Evolutionary conservation across 2,888 invertebrate genomes (phyloP), one percentile per base, ranked within the genome.

Genomic region (Sesamia inferens): DNA sequence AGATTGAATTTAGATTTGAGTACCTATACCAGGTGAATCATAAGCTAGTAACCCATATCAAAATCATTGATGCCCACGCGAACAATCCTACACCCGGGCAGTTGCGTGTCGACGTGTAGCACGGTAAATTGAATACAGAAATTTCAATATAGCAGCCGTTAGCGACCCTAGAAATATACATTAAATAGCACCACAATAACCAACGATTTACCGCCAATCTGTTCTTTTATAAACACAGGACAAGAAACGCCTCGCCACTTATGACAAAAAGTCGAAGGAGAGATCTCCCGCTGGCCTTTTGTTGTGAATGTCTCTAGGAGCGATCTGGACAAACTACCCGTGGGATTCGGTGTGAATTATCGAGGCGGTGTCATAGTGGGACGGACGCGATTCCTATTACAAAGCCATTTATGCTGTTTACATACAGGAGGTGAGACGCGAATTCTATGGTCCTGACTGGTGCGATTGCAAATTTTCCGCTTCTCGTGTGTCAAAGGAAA

Each of bases 191-290:
- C 91, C 92, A 96, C 95, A 96, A 95, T 95, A 93, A 92, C 91
- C 92, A 83, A 91, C 94, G 92, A 96, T 96, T 96, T 95, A 95
- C 95, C 95, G 95, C 93, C 96, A 94, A 96, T 96, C 95, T 95
- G 93, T 94, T 94, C 93, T 93, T 94, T 95, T 95, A 93, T 95
- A 91, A 89, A 90, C 87, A 82, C 87, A 91, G 90, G 90, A 92
- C 92, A 93, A 93, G 94, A 90, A 93, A 95, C 95, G 94, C 94
- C 96, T 95, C 90, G 90, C 93, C 93, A 94, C 95, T 95, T 93
- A 93, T 92, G 91, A 94, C 94, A 96, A 96, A 95, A 95, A 96
- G 94, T 94, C 93, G 89, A 92, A 92, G 92, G 92, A 91, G 91
- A 89, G 93, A 92, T 94, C 91, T 92, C 95, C 95, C 94, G 95